phyloP scores from a whole-genome alignment of 2,888 invertebrate genomes.

The Caenorhabditis sinica region DNA sequence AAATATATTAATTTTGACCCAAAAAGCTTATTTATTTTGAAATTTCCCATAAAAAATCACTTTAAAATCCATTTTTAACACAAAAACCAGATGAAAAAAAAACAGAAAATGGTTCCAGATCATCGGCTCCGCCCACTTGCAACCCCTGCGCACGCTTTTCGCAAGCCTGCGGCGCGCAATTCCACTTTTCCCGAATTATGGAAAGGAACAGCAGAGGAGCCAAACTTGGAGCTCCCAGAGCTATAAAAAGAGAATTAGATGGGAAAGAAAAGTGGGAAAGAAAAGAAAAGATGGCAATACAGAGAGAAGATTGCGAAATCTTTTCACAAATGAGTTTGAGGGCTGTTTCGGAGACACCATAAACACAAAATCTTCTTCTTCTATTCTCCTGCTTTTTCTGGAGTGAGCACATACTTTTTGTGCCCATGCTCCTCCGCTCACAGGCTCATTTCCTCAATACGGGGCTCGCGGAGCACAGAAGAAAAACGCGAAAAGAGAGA shows the following conservation, averaged over 20 bases:
- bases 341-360: neutral
- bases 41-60: neutral
- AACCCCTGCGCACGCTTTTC: slow-evolving; percentile 23
- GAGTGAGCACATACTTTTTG: slow-evolving; percentile 13
- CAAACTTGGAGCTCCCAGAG: neutral
- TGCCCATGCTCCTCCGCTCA: neutral
- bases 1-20: too few relatives aligned
- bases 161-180: slow-evolving; percentile 6
- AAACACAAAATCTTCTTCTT: slow-evolving; percentile 39
- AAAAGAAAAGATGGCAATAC: neutral
- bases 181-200: neutral
- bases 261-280: slow-evolving; percentile 9
- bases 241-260: slow-evolving; percentile 31
- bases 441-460: slow-evolving; percentile 44
- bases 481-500: neutral
- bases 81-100: neutral
- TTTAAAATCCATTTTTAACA: neutral
- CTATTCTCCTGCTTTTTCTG: slow-evolving; percentile 4
- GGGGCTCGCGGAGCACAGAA: slow-evolving; percentile 21
- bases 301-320: slow-evolving; percentile 41
- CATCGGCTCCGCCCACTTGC: slow-evolving; percentile 47
- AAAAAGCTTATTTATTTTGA: too few relatives aligned
- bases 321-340: slow-evolving; percentile 56
- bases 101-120: slow-evolving; percentile 39
- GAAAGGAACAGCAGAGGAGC: neutral